Base-by-base conservation (phyloP, 2,888 invertebrate genomes). In the Spisula subtruncata region DNA sequence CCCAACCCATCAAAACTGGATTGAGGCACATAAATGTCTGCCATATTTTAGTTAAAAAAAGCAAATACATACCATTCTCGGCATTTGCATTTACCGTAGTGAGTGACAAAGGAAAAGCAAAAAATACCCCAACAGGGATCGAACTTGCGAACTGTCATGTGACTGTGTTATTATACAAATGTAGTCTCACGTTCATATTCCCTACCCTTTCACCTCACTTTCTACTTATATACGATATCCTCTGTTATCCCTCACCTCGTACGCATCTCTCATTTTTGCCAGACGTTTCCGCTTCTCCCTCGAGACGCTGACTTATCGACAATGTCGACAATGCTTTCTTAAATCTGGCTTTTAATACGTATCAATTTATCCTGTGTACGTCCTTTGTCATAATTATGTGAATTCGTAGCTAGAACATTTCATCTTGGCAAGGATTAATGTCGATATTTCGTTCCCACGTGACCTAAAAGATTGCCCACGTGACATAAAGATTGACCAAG, bases 301-400 rank as follows among this genome's bases (percentile, higher is more conserved):
- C 5, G 75, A 75, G 75, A 75, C 14, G 16, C 16, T 35, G 10
- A 35, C 29, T 35, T 32, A 75, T 14, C 25, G 75, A 75, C 35
- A 20, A 25, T 35, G 14, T 35, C 75, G 32, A 35, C 35, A 35
- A 75, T 75, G 35, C 35, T 75, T 35, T 75, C 75, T 75, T 32
- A 75, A 75, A 75, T 75, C 75, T 75, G 75, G 32, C 35, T 32
- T 75, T 75, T 75, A 75, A 75, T 75, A 75, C 75, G 75, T 75
- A 35, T 35, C 35, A 75, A 75, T 35, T 75, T 25, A 75, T 75
- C 75, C 32, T 75, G 35, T 35, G 18, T 75, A 32, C 32, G 35
- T 18, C 18, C 14, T 35, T 18, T 75, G 75, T 75, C 75, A 25
- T 14, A 75, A 32, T 75, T 75, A 75, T 35, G 75, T 75, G 75